phyloP scores from a whole-genome alignment of 2,113 vertebrate species.

The Gila orcuttii region DNA sequence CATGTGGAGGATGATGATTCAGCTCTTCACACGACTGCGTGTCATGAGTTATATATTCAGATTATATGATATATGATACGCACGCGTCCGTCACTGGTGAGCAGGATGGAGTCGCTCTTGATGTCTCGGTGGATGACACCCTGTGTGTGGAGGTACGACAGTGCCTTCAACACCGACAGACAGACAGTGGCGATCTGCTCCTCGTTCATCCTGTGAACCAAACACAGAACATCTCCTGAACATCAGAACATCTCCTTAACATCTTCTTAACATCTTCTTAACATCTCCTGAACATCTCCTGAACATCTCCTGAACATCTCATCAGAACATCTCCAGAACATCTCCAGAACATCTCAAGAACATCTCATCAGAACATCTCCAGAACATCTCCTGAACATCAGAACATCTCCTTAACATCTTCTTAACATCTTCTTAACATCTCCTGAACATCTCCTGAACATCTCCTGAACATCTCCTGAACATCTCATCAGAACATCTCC shows the following conservation, averaged over 20 bases:
- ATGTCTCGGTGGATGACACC: slow-evolving; percentile 98
- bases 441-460: too few species aligned
- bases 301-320: too few species aligned
- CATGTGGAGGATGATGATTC: not conserved
- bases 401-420: too few species aligned
- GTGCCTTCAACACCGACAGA: slow-evolving; percentile 90
- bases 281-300: not conserved
- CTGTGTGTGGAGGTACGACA: slow-evolving; percentile 96
- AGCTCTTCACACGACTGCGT: not conserved
- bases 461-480: too few species aligned
- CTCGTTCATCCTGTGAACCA: slow-evolving; percentile 91
- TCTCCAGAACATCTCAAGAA: too few species aligned
- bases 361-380: too few species aligned
- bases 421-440: too few species aligned
- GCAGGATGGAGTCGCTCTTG: slow-evolving; percentile 98
- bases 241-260: not conserved
- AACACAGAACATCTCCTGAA: not conserved
- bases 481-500: too few species aligned
- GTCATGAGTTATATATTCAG: not conserved
- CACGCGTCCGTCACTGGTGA: slow-evolving; percentile 95
- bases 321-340: too few species aligned
- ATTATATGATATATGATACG: slow-evolving; percentile 52
- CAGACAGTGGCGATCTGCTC: slow-evolving; percentile 98
- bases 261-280: not conserved
- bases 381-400: too few species aligned